Evolutionary conservation across 2,113 vertebrate species (phyloP), one percentile per base, ranked within the genome.

Genomic region (Typhlomys cinereus): DNA sequence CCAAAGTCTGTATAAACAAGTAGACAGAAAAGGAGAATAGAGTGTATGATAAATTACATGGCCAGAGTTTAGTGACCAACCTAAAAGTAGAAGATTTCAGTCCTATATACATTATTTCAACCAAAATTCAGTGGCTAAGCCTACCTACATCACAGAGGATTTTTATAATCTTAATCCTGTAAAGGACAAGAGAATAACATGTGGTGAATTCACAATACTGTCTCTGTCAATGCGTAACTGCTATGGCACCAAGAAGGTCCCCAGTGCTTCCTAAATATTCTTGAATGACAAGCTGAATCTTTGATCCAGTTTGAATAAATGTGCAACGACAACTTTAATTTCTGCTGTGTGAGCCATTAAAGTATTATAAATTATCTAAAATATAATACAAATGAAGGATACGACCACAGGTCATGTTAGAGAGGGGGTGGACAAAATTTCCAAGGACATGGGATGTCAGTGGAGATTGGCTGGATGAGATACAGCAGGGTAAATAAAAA

Each of bases 371-470:
- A 13, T 64, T 67, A 74, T 46, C 73, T 84, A 80, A 88, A 25
- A 8, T 88, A 10, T 14, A 29, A 4, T 66, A 31, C 79, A 14
- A 54, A 57, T 83, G 50, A 86, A 95, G 29, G 18, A 25, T 92
- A 88, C 94, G 69, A 78, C 17, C 92, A 17, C 15, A 82, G 61
- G 20, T 74, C 62, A 88, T 90, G 44, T 78, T 82, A 82, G 44
- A 89, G n/a, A 21, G 31, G 48, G 6, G 31, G 20, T 81, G 20
- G 74, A 62, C n/a, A 85, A 84, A 85, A 36, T 78, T 73, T 21
- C 21, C 34, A 52, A 52, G 13, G 36, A 64, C 69, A 23, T 79
- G n/a, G 27, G 21, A 7, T 82, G 25, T 12, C 21, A 39, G 25
- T 67, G 3, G 7, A 39, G 3, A 44, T 36, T 20, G 59, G 17